Percentiles rank a stretch among this genome's conserved stretches.
phyloP scores from a whole-genome alignment of 2,113 vertebrate genomes.

The Dendropsophus ebraccatus region DNA sequence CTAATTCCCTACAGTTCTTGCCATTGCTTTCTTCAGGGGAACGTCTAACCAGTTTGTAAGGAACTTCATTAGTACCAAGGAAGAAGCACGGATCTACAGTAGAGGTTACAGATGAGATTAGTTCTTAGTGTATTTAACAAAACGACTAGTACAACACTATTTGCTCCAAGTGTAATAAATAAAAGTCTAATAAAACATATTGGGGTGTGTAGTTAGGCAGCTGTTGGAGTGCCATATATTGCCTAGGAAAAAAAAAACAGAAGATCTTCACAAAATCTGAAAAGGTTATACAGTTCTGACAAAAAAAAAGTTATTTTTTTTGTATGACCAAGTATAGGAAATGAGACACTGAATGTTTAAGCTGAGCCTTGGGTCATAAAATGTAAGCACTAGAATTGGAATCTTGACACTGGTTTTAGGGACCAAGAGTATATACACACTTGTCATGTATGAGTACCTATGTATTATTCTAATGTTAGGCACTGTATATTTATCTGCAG shows the following conservation, averaged over 20 bases:
- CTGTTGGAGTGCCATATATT: not conserved
- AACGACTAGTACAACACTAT: no score
- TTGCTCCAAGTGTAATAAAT: not conserved
- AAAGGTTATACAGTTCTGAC: not conserved
- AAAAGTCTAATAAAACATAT: not conserved
- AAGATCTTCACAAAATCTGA: not conserved
- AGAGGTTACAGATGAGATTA: not conserved
- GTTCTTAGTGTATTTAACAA: not conserved
- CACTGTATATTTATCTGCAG: slow-evolving; percentile 50
- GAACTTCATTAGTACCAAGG: not conserved
- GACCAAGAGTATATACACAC: slow-evolving; percentile 46
- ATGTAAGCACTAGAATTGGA: slow-evolving; percentile 9
- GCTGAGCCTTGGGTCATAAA: slow-evolving; percentile 25
- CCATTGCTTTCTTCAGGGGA: not conserved
- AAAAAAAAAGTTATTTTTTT: no score
- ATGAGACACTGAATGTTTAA: not conserved
- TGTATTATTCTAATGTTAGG: slow-evolving; percentile 54
- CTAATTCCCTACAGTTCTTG: not conserved
- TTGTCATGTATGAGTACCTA: slow-evolving; percentile 35
- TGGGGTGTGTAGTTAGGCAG: not conserved
- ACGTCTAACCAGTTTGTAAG: not conserved
- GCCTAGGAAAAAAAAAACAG: not conserved
- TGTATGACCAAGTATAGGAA: not conserved
- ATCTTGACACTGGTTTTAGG: slow-evolving; percentile 36
- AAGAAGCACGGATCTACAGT: not conserved